Percentiles rank a stretch among this genome's conserved stretches.
These are phyloP conservation scores for Tiliacea citrago DNA, from an alignment of 2,888 invertebrate genomes.

Conservation along the genomic window DNA sequence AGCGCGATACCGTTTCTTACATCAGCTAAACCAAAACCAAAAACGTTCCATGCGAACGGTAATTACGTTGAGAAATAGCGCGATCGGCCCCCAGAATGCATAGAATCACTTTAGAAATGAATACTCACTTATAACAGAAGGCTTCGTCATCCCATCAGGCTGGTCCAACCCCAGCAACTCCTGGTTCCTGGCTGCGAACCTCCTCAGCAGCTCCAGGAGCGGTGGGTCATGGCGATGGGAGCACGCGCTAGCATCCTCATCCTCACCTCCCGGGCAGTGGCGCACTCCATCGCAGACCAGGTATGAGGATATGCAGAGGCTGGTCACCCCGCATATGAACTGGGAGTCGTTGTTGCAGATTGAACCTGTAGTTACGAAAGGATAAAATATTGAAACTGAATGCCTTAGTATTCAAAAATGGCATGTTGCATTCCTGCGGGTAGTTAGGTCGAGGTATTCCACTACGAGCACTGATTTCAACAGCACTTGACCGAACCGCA, in stretches of 20 bases:
- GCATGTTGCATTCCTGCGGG: no score
- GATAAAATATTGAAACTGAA: background rate
- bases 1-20: no score
- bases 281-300: slow-evolving; percentile 92
- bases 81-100: no score
- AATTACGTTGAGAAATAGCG: no score
- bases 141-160: slow-evolving; percentile 84
- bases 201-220: slow-evolving; percentile 82
- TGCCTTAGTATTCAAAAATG: background rate
- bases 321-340: slow-evolving; percentile 83
- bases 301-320: slow-evolving; percentile 92
- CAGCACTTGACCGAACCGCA: no score
- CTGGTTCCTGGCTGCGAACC: slow-evolving; percentile 86
- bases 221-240: slow-evolving; percentile 84
- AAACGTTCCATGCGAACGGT: no score
- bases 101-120: background rate
- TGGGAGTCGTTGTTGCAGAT: slow-evolving; percentile 85
- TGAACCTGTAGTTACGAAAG: slow-evolving; percentile 75
- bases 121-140: slow-evolving; percentile 87
- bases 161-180: slow-evolving; percentile 85
- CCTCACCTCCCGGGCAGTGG: slow-evolving; percentile 92
- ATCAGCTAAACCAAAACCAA: no score
- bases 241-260: slow-evolving; percentile 87
- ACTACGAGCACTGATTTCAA: no score
- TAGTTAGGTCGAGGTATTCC: no score